These are phyloP conservation scores for Discoglossus pictus DNA, from an alignment of 2,797 vertebrate genomes.

Conservation along the genomic window DNA sequence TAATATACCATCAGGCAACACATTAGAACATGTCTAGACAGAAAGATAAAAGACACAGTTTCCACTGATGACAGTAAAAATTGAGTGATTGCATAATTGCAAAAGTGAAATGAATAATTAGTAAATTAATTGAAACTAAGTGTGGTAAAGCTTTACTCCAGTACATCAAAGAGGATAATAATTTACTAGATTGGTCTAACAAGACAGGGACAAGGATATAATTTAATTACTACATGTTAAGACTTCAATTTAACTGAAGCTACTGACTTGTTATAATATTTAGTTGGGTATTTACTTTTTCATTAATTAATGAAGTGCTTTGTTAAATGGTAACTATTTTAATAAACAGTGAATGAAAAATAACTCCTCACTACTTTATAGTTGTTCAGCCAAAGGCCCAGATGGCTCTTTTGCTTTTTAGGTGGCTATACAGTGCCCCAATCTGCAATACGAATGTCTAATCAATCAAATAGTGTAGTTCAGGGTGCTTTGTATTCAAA, in stretches of 20 bases:
- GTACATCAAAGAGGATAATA: constrained; percentile 3
- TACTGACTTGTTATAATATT: background rate
- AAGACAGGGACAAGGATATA: background rate
- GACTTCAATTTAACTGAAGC: constrained; percentile 3
- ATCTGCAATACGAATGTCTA: no score
- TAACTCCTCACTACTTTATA: no score
- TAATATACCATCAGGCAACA: constrained; percentile 11
- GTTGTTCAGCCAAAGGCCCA: no score
- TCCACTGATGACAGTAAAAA: constrained; percentile 8
- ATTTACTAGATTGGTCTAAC: background rate
- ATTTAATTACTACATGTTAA: background rate
- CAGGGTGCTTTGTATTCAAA: no score
- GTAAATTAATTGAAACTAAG: constrained; percentile 42
- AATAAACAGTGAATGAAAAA: no score
- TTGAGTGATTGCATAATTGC: constrained; percentile 27
- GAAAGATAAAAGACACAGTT: constrained; percentile 31
- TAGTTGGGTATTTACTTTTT: background rate
- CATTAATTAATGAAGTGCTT: no score
- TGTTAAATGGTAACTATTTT: no score
- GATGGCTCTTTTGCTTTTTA: no score
- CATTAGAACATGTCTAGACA: constrained; percentile 33
- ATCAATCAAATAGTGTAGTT: no score
- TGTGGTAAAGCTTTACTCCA: background rate
- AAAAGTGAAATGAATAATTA: constrained; percentile 28
- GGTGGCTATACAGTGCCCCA: no score